Evolutionary conservation across 1,140 invertebrate species (phyloP).

Genomic region (Macrobrachium rosenbergii): DNA sequence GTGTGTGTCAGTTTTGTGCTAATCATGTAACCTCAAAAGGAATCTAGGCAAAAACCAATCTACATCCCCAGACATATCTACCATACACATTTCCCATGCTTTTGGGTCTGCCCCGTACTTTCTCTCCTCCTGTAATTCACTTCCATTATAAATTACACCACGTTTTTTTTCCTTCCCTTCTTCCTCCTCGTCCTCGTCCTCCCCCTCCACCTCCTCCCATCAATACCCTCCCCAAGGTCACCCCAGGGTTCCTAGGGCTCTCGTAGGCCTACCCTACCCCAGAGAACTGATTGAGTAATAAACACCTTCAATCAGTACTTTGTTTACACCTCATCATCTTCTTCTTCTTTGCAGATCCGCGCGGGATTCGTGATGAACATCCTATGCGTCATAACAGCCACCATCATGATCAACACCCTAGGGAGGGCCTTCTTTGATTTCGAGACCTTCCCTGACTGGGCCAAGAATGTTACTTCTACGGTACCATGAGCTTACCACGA

Average conservation of each 20-base stretch:
- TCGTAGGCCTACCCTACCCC: no score
- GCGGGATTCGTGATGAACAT: conserved; percentile 41
- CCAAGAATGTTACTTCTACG: conserved; percentile 1
- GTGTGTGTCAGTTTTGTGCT: not conserved
- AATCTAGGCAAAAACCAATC: no score
- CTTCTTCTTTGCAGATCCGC: conserved; percentile 69
- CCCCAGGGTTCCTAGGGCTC: no score
- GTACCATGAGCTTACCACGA: not conserved
- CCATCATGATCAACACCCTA: conserved; percentile 46
- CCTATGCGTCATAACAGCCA: conserved; percentile 18
- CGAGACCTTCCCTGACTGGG: conserved; percentile 45
- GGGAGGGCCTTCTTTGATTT: conserved; percentile 48
- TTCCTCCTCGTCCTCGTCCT: no score
- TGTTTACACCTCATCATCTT: not conserved
- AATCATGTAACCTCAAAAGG: not conserved
- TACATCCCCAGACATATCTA: no score
- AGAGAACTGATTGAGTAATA: not conserved
- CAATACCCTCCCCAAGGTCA: no score
- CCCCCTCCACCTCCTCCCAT: no score
- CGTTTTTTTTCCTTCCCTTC: no score
- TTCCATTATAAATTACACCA: no score
- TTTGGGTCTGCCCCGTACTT: no score
- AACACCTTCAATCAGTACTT: not conserved
- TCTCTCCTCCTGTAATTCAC: no score
- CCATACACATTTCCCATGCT: no score